Conservation (phyloP, 2,888 invertebrate species). For the Rhynchonema sp. region DNA sequence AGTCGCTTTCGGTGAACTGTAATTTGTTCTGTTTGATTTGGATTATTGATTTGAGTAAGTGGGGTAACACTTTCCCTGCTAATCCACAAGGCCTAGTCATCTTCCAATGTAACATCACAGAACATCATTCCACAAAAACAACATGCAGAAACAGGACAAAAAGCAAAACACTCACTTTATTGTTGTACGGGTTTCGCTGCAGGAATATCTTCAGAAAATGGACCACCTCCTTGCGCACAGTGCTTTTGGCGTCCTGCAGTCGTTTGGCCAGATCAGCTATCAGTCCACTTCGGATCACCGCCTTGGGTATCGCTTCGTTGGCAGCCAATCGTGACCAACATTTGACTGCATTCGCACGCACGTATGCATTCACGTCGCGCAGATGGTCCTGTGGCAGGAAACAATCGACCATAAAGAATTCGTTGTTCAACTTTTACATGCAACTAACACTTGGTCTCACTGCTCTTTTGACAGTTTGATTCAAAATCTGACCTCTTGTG, state of each 20-base stretch:
- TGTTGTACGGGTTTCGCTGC: constrained; percentile 65
- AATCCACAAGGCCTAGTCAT: too few relatives aligned
- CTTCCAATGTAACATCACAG: too few relatives aligned
- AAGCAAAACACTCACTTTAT: constrained; percentile 20
- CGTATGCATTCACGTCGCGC: constrained; percentile 61
- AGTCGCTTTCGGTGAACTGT: too few relatives aligned
- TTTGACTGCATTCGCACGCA: constrained; percentile 59
- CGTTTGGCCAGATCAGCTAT: constrained; percentile 34
- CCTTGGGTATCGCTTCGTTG: background rate
- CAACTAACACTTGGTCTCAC: background rate
- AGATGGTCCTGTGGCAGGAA: constrained; percentile 44
- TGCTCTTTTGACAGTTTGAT: background rate
- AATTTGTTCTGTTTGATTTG: too few relatives aligned
- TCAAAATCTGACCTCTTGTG: too few relatives aligned
- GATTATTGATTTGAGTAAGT: too few relatives aligned
- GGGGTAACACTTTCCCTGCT: too few relatives aligned
- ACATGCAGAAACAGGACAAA: too few relatives aligned
- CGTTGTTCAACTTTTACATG: too few relatives aligned
- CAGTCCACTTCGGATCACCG: background rate
- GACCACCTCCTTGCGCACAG: constrained; percentile 64
- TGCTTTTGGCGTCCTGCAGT: constrained; percentile 58
- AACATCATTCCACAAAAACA: too few relatives aligned
- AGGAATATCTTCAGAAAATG: constrained; percentile 52
- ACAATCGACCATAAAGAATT: background rate
- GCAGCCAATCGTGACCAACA: constrained; percentile 52